Evolutionary conservation across 2,113 vertebrate genomes (phyloP), one percentile per base, ranked within the genome.

Genomic region (Peucedramus taeniatus): DNA sequence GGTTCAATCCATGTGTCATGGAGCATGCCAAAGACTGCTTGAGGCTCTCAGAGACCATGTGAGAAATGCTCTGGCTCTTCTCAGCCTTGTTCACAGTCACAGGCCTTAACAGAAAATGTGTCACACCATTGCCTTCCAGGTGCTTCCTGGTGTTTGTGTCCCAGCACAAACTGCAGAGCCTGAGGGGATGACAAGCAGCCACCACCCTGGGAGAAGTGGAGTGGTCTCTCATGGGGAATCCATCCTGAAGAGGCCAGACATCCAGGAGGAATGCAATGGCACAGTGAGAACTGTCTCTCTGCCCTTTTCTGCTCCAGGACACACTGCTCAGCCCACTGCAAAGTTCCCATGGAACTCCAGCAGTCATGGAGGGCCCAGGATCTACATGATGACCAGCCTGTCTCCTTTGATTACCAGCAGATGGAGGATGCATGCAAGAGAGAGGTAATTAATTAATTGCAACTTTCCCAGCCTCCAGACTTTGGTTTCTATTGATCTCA

Each of bases 371-470:
- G 50, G 5, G 35, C 37, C 68, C 70, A 15, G 47, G 39, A 35
- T 13, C 44, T 35, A 8, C 0, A 1, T 21, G 60, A 78, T 63
- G 47, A 81, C 56, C 31, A 86, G 66, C 18, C 60, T 13, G 13
- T 47, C 90, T 63, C 21, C 0, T 69, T 69, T 76, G 79, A 90
- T 95, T 91, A 74, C 44, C 72, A 71, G 72, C 95, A 95, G 97
- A 98, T 82, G 93, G 96, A 96, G 78, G 89, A 97, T 93, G 94
- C 96, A 94, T 31, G 72, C 95, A 82, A 30, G 82, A 94, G 86
- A 90, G 92, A 74, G 78, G 93, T 93, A 97, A 98, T 97, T 97
- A 98, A 98, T 98, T 97, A 97, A 97, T 97, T 97, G 97, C 65
- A 82, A 96, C 97, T 98, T 97, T 97, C 90, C 94, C 87, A 86